Evolutionary conservation across 2,888 invertebrate species (phyloP).

Genomic region (Polylopha cassiicola): DNA sequence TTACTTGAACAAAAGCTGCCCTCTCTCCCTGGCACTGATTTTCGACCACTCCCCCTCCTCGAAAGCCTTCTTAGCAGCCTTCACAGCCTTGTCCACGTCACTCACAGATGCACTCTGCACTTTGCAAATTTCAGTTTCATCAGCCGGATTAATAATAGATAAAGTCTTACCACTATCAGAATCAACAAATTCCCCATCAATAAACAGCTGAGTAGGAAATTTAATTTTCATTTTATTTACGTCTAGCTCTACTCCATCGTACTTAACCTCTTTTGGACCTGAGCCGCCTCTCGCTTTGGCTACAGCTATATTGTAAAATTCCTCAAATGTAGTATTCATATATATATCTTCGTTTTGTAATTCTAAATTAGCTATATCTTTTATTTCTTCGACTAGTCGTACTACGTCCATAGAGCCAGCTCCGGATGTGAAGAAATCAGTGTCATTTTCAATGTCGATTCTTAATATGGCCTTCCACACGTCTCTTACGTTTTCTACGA

Average conservation of each 20-base stretch:
- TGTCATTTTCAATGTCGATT: constrained; percentile 83
- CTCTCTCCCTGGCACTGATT: constrained; percentile 94
- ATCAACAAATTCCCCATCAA: constrained; percentile 92
- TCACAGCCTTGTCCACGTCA: constrained; percentile 93
- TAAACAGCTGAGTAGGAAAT: constrained; percentile 94
- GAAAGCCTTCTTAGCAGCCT: constrained; percentile 92
- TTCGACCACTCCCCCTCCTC: constrained; percentile 95
- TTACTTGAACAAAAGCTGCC: constrained; percentile 87
- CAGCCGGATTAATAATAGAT: constrained; percentile 88
- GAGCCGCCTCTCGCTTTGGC: constrained; percentile 80
- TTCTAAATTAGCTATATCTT: constrained; percentile 85
- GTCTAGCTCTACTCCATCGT: constrained; percentile 84
- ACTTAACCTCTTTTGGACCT: constrained; percentile 77
- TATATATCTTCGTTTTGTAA: constrained; percentile 94
- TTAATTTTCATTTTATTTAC: constrained; percentile 90
- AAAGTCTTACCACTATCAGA: constrained; percentile 81
- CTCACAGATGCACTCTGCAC: constrained; percentile 83
- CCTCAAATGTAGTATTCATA: constrained; percentile 92
- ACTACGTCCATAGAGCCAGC: constrained; percentile 99
- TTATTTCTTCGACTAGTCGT: constrained; percentile 93
- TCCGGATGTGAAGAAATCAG: constrained; percentile 95
- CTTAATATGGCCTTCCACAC: constrained; percentile 93
- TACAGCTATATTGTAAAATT: constrained; percentile 85
- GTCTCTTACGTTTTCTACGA: constrained; percentile 79
- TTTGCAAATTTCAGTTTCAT: constrained; percentile 87